Conservation (phyloP, 2,797 vertebrate species). For the Coluber constrictor region DNA sequence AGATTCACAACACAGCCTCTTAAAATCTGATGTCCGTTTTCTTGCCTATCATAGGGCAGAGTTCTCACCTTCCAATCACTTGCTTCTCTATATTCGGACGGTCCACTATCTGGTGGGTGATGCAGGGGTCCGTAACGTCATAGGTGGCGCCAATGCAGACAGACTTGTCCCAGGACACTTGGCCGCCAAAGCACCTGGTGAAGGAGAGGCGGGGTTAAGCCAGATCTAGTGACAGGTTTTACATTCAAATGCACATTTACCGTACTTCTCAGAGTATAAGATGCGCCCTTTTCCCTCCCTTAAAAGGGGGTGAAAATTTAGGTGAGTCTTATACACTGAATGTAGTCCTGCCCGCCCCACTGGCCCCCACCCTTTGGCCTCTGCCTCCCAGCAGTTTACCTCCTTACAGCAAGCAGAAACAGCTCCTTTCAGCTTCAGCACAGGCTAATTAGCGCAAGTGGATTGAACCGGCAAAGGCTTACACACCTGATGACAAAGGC, state of each 20-base stretch:
- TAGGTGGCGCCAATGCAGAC: conserved; percentile 90
- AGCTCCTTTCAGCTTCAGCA: too few species aligned
- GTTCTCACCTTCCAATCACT: conserved; percentile 85
- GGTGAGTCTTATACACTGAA: too few species aligned
- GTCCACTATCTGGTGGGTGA: conserved; percentile 95
- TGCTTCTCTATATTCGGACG: conserved; percentile 80
- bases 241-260: neutral
- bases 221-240: neutral
- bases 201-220: neutral
- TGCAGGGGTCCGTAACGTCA: conserved; percentile 75
- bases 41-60: neutral
- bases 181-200: conserved; percentile 87
- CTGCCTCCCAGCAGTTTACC: too few species aligned
- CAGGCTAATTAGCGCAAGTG: too few species aligned
- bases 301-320: too few species aligned
- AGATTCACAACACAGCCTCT: neutral
- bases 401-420: too few species aligned
- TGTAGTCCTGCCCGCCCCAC: too few species aligned
- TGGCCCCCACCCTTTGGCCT: too few species aligned
- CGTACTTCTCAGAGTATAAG: too few species aligned
- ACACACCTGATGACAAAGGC: conserved; percentile 88
- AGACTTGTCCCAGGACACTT: conserved; percentile 94
- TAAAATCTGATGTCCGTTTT: neutral
- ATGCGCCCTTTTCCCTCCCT: rapidly evolving
- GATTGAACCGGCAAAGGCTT: neutral